phyloP scores from a whole-genome alignment of 2,113 vertebrate species.

The Microtus richardsoni region DNA sequence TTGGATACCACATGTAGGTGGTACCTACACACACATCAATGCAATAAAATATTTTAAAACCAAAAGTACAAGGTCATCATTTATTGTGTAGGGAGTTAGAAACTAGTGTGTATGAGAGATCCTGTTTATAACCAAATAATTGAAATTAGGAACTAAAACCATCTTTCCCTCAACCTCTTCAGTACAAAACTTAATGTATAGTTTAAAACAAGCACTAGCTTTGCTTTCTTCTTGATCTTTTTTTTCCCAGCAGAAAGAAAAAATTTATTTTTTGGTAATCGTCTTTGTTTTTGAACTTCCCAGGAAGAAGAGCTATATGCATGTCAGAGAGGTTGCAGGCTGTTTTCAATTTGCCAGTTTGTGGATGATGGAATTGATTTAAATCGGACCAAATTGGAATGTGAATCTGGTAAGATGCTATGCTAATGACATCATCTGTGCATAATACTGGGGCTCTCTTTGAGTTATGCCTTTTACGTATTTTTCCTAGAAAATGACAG shows the following conservation, averaged over 20 bases:
- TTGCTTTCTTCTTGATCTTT: conserved; percentile 58
- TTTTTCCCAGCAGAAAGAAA: neutral
- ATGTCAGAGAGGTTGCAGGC: conserved; percentile 97
- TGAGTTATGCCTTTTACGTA: conserved; percentile 17
- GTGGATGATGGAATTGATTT: conserved; percentile 94
- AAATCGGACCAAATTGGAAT: conserved; percentile 95
- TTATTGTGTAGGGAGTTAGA: neutral
- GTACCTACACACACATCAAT: neutral
- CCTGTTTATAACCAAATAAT: neutral
- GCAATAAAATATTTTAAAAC: neutral
- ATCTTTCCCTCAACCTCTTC: neutral
- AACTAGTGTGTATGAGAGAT: neutral
- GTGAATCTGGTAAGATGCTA: conserved; percentile 93
- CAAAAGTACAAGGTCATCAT: neutral
- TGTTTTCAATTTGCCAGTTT: conserved; percentile 99
- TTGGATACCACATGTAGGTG: too few relatives aligned
- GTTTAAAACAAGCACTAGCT: conserved; percentile 69
- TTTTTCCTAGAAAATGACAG: conserved; percentile 57
- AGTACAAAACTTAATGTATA: neutral
- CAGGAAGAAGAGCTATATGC: conserved; percentile 97
- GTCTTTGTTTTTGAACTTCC: conserved; percentile 75
- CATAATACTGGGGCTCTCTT: neutral
- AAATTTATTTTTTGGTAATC: conserved; percentile 60
- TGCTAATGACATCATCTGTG: conserved; percentile 38
- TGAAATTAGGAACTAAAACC: neutral